A percentile compares a stretch with the other conserved stretches of the same genome.
Evolutionary conservation across 2,113 vertebrate species (phyloP).

Genomic region (Burhinus oedicnemus): DNA sequence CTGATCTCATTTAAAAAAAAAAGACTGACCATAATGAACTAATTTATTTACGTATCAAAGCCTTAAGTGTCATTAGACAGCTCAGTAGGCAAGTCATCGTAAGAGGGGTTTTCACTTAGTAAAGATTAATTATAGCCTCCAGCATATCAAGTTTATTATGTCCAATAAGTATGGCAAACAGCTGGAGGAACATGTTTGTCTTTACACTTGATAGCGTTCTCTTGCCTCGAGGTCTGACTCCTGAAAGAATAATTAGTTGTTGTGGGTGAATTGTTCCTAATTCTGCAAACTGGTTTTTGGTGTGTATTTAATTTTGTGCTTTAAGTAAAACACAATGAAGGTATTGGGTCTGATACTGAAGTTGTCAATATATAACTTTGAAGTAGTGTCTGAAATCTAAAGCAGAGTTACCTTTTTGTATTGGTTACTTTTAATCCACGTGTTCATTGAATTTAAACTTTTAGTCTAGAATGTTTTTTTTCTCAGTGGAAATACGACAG

Average conservation of each 20-base stretch:
- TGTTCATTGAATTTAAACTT: not conserved
- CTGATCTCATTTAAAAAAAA: not conserved
- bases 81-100: slow-evolving; percentile 27
- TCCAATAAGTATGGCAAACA: slow-evolving; percentile 72
- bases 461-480: not conserved
- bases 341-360: not conserved
- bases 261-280: slow-evolving; percentile 59
- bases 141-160: slow-evolving; percentile 63
- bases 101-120: slow-evolving; percentile 62
- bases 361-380: not conserved
- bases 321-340: not conserved
- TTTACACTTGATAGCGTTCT: slow-evolving; percentile 59
- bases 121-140: slow-evolving; percentile 71
- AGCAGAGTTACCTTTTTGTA: not conserved
- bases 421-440: not conserved
- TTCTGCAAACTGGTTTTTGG: slow-evolving; percentile 58
- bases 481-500: not conserved
- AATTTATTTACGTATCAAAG: slow-evolving; percentile 46
- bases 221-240: slow-evolving; percentile 56
- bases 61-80: slow-evolving; percentile 29
- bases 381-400: not conserved
- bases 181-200: slow-evolving; percentile 69
- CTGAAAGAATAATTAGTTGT: slow-evolving; percentile 66
- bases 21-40: not conserved
- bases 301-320: slow-evolving; percentile 22